Conservation (phyloP, 2,113 vertebrate genomes). For the Stercorarius parasiticus region DNA sequence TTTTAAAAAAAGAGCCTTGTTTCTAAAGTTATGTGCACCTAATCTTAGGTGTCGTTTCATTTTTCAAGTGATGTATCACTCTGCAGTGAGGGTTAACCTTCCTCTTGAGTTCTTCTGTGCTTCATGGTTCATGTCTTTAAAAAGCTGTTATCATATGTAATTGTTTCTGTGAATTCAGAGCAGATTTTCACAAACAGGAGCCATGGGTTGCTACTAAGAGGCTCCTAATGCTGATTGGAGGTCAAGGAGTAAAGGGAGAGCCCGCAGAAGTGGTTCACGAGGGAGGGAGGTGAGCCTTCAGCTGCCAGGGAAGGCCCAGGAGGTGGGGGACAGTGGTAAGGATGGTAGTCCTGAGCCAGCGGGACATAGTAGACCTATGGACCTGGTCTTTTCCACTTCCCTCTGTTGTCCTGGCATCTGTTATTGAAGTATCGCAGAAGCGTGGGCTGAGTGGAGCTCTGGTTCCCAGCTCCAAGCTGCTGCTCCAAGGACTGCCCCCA, state of each 20-base stretch:
- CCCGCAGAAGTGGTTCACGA: background rate
- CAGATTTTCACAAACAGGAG: background rate
- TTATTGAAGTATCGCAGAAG: rapidly evolving
- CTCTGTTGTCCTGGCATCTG: background rate
- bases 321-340: background rate
- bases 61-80: background rate
- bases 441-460: background rate
- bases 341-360: background rate
- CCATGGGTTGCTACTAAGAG: background rate
- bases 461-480: no score
- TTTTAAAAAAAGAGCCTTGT: background rate
- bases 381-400: background rate
- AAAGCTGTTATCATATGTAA: background rate
- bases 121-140: background rate
- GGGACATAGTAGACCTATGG: background rate
- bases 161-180: background rate
- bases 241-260: background rate
- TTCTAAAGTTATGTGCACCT: background rate
- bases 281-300: background rate
- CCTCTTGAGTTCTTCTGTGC: background rate
- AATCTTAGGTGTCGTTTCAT: background rate
- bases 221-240: background rate
- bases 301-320: background rate
- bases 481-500: background rate
- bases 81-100: background rate